A percentile compares a stretch with the other conserved stretches of the same genome.
Evolutionary conservation across 2,797 vertebrate species (phyloP).

Genomic region (Morelia viridis): DNA sequence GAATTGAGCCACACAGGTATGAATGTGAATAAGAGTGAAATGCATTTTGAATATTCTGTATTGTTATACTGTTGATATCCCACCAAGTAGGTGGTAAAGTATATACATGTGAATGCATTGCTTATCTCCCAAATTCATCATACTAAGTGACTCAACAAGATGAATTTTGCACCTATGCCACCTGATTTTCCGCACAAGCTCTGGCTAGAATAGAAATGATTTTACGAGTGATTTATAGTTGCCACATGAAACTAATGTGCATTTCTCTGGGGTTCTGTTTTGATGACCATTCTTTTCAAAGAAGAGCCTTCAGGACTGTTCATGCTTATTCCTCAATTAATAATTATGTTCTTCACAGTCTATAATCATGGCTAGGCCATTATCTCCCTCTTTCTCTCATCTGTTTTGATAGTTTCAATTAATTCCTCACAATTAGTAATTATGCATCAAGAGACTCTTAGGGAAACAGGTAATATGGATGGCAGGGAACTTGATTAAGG

Average conservation of each 20-base stretch:
- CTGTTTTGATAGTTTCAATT: not conserved
- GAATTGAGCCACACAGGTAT: not conserved
- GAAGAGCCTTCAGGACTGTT: not conserved
- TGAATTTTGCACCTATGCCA: not conserved
- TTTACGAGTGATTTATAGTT: not conserved
- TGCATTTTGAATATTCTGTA: not conserved
- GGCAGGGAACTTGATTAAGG: not conserved
- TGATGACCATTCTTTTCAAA: not conserved
- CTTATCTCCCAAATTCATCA: not conserved
- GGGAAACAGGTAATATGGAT: not conserved
- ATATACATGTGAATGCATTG: not conserved
- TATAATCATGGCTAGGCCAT: not conserved
- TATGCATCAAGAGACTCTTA: slow-evolving; percentile 1
- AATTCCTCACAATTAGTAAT: not conserved
- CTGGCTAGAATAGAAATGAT: not conserved
- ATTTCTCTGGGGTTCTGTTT: not conserved
- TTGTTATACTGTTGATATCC: not conserved
- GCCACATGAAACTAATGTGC: not conserved
- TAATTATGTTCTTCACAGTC: slow-evolving; percentile 22
- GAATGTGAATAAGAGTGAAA: not conserved
- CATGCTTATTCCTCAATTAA: slow-evolving; percentile 9
- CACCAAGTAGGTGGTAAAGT: not conserved
- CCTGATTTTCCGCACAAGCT: not conserved
- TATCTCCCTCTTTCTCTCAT: not conserved
- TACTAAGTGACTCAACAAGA: not conserved